These are phyloP conservation scores for Cacatua alba DNA, from an alignment of 2,113 vertebrate genomes.

Conservation along the genomic window DNA sequence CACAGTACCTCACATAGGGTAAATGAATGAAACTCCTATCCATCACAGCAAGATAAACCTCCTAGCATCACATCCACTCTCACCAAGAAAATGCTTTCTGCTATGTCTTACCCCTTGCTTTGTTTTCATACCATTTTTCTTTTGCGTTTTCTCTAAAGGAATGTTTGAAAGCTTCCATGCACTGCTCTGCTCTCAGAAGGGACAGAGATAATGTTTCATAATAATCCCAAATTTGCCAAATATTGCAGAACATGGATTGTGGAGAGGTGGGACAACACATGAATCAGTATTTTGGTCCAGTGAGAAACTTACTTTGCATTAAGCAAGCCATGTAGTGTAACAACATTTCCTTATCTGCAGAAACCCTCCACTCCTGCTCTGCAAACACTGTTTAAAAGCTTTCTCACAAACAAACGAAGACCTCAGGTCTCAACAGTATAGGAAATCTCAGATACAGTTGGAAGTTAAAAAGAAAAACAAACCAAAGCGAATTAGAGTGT, in stretches of 20 bases:
- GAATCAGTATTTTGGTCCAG: neutral
- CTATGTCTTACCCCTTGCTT: neutral
- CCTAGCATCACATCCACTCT: neutral
- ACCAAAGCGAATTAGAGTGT: neutral
- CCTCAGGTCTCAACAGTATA: neutral
- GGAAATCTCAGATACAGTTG: neutral
- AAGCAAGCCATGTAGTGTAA: neutral
- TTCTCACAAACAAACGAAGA: neutral
- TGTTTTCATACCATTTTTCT: neutral
- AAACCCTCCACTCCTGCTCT: neutral
- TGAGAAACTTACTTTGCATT: neutral
- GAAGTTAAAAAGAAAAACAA: neutral
- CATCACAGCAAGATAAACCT: neutral
- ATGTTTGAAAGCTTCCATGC: neutral
- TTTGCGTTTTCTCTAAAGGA: neutral
- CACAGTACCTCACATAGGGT: rapidly evolving
- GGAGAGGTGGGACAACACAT: neutral
- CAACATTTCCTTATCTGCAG: neutral
- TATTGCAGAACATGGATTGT: neutral
- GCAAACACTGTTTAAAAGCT: neutral
- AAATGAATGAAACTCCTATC: neutral
- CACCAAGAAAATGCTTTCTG: neutral
- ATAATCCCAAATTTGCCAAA: neutral
- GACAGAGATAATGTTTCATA: neutral
- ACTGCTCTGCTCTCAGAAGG: neutral